Percentiles rank a stretch among this genome's conserved stretches.
These are phyloP conservation scores for Prunella himalayana DNA, from an alignment of 2,113 vertebrate genomes.

Conservation along the genomic window DNA sequence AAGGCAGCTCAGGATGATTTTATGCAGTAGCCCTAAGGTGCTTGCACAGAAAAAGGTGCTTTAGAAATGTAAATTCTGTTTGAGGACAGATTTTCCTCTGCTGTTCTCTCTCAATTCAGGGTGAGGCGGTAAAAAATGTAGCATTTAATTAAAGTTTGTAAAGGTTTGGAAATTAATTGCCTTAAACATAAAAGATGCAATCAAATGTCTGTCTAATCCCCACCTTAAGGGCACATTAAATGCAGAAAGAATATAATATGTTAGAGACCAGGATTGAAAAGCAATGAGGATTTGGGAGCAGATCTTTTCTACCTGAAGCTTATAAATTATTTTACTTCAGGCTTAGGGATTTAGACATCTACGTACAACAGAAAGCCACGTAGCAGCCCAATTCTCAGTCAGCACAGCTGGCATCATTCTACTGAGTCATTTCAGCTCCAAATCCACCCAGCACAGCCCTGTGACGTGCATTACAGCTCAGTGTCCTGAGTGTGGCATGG, in stretches of 20 bases:
- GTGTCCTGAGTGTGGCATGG: background rate
- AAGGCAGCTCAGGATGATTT: slow-evolving; percentile 47
- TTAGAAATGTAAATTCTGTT: slow-evolving; percentile 49
- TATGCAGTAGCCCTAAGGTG: slow-evolving; percentile 8
- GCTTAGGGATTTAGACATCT: slow-evolving; percentile 32
- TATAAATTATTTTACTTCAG: slow-evolving; percentile 48
- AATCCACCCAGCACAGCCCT: rapidly evolving
- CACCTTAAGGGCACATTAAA: slow-evolving; percentile 43
- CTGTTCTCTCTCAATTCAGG: background rate
- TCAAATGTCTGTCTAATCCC: slow-evolving; percentile 46
- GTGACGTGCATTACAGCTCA: rapidly evolving
- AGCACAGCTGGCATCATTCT: background rate
- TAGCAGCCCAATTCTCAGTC: background rate
- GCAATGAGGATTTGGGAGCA: background rate
- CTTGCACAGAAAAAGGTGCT: slow-evolving; percentile 35
- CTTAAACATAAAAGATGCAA: slow-evolving; percentile 56
- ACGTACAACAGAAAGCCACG: background rate
- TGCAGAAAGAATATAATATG: background rate
- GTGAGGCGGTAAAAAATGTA: background rate
- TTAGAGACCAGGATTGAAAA: slow-evolving; percentile 8
- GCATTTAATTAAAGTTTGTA: slow-evolving; percentile 51
- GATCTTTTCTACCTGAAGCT: slow-evolving; percentile 1
- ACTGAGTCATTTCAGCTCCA: background rate
- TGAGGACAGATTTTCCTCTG: slow-evolving; percentile 34
- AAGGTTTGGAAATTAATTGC: slow-evolving; percentile 37